phyloP scores from a whole-genome alignment of 2,797 vertebrate genomes.

The Xenentodon cancila region DNA sequence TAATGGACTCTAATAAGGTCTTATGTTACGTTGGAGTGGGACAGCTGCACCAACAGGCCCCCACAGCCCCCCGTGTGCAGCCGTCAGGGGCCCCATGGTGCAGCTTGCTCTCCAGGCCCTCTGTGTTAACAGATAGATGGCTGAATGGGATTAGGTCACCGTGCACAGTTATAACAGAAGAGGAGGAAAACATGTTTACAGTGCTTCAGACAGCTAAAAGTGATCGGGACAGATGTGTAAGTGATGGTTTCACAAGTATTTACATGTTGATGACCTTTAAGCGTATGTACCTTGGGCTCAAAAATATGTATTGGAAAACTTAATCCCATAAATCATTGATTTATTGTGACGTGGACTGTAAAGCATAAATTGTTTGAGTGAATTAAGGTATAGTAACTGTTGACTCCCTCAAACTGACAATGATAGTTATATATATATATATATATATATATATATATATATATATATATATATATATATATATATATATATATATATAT shows the following conservation, averaged over 20 bases:
- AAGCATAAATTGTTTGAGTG: background rate
- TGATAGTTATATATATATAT: too few relatives aligned
- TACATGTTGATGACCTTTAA: constrained; percentile 17
- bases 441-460: too few relatives aligned
- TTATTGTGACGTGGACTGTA: background rate
- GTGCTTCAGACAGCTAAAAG: constrained; percentile 34
- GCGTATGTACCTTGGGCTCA: background rate
- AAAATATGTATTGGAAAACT: background rate
- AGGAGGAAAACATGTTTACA: constrained; percentile 61
- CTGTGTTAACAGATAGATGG: constrained; percentile 84
- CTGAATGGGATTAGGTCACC: constrained; percentile 61
- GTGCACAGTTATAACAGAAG: constrained; percentile 26
- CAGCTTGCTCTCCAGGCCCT: constrained; percentile 72
- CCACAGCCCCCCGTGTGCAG: constrained; percentile 65
- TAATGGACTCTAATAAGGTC: constrained; percentile 90
- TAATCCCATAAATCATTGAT: background rate
- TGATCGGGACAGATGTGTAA: constrained; percentile 39
- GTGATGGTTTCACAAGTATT: constrained; percentile 12
- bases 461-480: too few relatives aligned
- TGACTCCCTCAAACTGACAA: too few relatives aligned
- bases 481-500: too few relatives aligned
- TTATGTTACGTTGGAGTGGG: constrained; percentile 86
- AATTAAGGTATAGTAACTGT: background rate
- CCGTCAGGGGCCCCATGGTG: constrained; percentile 61
- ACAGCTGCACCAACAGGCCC: constrained; percentile 88